phyloP scores from a whole-genome alignment of 1,140 invertebrate species.

The Oreohelix idahoensis region DNA sequence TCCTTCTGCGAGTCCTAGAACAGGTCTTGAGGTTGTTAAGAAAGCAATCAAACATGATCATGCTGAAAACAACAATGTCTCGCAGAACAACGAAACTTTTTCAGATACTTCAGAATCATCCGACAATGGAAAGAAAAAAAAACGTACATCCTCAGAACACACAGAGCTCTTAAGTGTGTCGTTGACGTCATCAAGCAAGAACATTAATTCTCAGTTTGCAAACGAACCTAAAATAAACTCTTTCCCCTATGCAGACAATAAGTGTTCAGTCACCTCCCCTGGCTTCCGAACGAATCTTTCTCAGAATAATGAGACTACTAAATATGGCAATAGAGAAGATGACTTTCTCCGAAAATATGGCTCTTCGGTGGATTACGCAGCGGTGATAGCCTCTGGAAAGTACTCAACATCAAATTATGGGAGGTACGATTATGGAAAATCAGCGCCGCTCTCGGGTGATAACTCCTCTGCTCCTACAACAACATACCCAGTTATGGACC shows the following conservation, averaged over 20 bases:
- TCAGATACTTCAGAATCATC: not conserved
- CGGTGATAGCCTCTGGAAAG: not conserved
- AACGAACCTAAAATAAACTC: not conserved
- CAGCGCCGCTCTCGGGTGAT: not conserved
- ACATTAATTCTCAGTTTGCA: not conserved
- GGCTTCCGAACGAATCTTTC: not conserved
- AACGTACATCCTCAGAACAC: not conserved
- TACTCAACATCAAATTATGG: not conserved
- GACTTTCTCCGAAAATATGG: not conserved
- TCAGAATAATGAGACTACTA: not conserved
- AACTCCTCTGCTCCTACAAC: not conserved
- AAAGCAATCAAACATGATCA: not conserved
- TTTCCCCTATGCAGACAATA: not conserved
- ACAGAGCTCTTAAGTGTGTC: not conserved
- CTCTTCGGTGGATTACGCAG: not conserved
- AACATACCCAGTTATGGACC: not conserved
- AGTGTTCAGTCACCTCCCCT: not conserved
- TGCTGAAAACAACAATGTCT: not conserved
- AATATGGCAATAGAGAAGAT: not conserved
- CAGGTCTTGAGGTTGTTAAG: not conserved
- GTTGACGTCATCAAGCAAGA: not conserved
- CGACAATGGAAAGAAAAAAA: not conserved
- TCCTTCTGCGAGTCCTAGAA: not conserved
- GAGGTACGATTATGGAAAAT: constrained; percentile 1
- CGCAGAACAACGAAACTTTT: not conserved